Conservation (phyloP, 1,140 invertebrate genomes). For the Bombus turneri region DNA sequence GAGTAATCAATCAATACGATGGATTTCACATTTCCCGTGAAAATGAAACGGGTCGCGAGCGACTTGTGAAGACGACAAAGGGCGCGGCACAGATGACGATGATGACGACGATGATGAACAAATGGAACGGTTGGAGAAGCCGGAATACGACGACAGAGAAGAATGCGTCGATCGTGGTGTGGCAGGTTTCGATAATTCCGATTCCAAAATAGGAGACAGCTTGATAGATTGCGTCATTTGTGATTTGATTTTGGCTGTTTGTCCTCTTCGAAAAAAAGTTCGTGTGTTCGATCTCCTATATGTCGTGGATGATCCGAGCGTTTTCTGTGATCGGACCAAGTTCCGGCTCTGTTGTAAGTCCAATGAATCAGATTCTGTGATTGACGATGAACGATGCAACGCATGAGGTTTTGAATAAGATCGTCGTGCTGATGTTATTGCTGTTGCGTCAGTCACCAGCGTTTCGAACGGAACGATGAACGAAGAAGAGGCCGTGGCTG, state of each 20-base stretch:
- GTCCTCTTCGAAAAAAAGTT: constrained; percentile 73
- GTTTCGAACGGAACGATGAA: background rate
- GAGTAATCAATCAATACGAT: no score
- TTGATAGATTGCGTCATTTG: constrained; percentile 82
- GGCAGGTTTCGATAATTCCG: constrained; percentile 88
- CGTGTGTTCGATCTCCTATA: constrained; percentile 34
- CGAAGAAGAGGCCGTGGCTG: background rate
- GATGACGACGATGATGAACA: background rate
- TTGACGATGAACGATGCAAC: constrained; percentile 33
- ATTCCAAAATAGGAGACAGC: constrained; percentile 88
- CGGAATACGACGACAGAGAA: constrained; percentile 74
- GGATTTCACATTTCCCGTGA: background rate
- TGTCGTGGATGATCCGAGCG: background rate
- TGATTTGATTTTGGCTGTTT: constrained; percentile 75
- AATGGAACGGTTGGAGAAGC: constrained; percentile 67
- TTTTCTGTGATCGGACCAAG: background rate
- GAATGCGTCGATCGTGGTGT: constrained; percentile 86
- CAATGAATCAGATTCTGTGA: background rate
- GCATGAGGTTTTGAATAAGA: constrained; percentile 66
- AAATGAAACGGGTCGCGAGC: background rate
- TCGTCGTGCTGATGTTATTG: constrained; percentile 1
- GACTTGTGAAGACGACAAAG: background rate
- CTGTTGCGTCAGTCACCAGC: no score
- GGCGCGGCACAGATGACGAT: background rate
- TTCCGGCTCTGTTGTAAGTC: background rate